A percentile compares a stretch with the other conserved stretches of the same genome.
Conservation (phyloP, 2,797 vertebrate species). For the Anniella stebbinsi region DNA sequence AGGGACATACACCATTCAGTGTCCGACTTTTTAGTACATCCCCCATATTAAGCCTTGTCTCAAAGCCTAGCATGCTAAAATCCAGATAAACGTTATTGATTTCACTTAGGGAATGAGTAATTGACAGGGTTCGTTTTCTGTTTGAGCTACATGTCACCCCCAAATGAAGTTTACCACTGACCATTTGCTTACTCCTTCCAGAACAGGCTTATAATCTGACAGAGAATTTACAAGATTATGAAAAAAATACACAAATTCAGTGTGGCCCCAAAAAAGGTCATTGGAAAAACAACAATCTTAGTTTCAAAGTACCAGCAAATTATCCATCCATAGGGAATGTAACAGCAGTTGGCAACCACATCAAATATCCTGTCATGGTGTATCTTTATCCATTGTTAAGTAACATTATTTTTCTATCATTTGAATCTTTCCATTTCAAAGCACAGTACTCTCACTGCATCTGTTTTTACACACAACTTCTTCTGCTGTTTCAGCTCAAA, state of each 20-base stretch:
- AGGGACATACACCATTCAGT: too few relatives aligned
- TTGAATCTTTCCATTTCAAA: constrained; percentile 59
- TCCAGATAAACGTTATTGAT: neutral
- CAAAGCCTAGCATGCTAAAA: neutral
- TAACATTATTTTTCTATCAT: constrained; percentile 49
- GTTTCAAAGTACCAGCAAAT: constrained; percentile 27
- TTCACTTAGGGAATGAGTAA: neutral
- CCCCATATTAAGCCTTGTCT: neutral
- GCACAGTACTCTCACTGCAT: constrained; percentile 16
- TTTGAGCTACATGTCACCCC: neutral
- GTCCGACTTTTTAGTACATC: too few relatives aligned
- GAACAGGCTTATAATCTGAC: neutral
- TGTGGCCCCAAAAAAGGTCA: constrained; percentile 33
- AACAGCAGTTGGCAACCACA: constrained; percentile 44
- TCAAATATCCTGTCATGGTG: constrained; percentile 47
- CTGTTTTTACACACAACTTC: constrained; percentile 55
- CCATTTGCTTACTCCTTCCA: neutral
- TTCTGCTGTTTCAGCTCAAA: constrained; percentile 39
- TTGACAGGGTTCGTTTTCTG: neutral
- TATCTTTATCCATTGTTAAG: constrained; percentile 49
- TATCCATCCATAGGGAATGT: constrained; percentile 41
- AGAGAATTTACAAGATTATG: neutral
- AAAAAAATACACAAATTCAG: neutral
- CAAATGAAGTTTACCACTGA: neutral
- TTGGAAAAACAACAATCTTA: constrained; percentile 40